Conservation (phyloP, 2,888 invertebrate genomes). For the Tetrapedia diversipes region DNA sequence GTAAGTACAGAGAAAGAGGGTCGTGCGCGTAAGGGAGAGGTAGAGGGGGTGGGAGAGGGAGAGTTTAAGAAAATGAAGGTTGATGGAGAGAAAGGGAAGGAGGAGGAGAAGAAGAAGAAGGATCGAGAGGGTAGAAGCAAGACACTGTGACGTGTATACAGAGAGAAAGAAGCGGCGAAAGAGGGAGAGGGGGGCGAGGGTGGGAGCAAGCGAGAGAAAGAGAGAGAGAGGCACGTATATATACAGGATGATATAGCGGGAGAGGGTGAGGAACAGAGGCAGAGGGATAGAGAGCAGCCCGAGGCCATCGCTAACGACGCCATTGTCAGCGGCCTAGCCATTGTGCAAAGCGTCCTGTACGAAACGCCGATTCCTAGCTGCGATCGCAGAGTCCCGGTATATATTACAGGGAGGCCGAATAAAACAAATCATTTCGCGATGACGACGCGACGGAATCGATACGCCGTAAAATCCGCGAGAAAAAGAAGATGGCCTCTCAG, state of each 20-base stretch:
- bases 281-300: constrained; percentile 71
- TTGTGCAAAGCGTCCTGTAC: constrained; percentile 77
- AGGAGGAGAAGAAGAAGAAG: constrained; percentile 17
- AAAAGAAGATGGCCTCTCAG: too few species aligned
- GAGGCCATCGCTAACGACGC: constrained; percentile 81
- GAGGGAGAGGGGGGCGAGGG: constrained; percentile 12
- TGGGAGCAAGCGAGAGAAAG: constrained; percentile 8
- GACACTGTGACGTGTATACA: constrained; percentile 40
- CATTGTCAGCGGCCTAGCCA: constrained; percentile 80
- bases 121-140: constrained; percentile 39
- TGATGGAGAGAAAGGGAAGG: constrained; percentile 11
- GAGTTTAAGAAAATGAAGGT: constrained; percentile 51
- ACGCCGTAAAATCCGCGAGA: constrained; percentile 35
- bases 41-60: not conserved
- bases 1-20: not conserved
- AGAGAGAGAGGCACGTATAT: constrained; percentile 16
- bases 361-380: constrained; percentile 64
- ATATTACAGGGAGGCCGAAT: constrained; percentile 61
- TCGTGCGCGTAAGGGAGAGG: not conserved
- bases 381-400: constrained; percentile 54
- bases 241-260: constrained; percentile 6
- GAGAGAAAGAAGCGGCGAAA: constrained; percentile 32
- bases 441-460: constrained; percentile 63
- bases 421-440: constrained; percentile 68
- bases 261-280: constrained; percentile 43